Evolutionary conservation across 1,140 invertebrate species (phyloP).

Genomic region (Tenebrio molitor): DNA sequence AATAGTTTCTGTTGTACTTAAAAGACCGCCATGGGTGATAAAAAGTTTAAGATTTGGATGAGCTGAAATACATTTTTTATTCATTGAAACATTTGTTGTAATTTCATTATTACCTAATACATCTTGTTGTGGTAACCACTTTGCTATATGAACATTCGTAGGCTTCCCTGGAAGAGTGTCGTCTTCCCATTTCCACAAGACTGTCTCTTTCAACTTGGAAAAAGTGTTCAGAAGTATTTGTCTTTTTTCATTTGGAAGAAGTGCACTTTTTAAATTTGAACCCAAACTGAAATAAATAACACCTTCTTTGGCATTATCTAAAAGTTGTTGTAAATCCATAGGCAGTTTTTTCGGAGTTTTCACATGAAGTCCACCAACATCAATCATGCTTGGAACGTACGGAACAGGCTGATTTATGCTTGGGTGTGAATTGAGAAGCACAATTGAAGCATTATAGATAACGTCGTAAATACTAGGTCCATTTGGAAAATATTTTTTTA

Average conservation of each 20-base stretch:
- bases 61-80: slow-evolving; percentile 64
- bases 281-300: slow-evolving; percentile 73
- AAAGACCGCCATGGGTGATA: slow-evolving; percentile 81
- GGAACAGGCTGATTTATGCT: slow-evolving; percentile 70
- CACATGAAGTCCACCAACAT: slow-evolving; percentile 71
- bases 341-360: slow-evolving; percentile 63
- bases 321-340: slow-evolving; percentile 67
- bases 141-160: slow-evolving; percentile 73
- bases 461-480: slow-evolving; percentile 68
- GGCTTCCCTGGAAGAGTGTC: slow-evolving; percentile 69
- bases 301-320: slow-evolving; percentile 68
- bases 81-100: neutral
- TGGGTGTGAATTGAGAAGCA: slow-evolving; percentile 73
- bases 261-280: slow-evolving; percentile 68
- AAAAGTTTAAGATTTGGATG: slow-evolving; percentile 79
- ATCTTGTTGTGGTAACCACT: slow-evolving; percentile 81
- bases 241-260: too few species aligned
- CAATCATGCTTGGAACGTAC: slow-evolving; percentile 70
- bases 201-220: slow-evolving; percentile 59
- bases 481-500: slow-evolving; percentile 64
- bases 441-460: slow-evolving; percentile 68
- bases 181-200: slow-evolving; percentile 80
- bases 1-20: too few species aligned
- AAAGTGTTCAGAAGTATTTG: slow-evolving; percentile 63
- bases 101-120: slow-evolving; percentile 70